Evolutionary conservation across 2,113 vertebrate genomes (phyloP).

Genomic region (Illadopsis cleaveri): DNA sequence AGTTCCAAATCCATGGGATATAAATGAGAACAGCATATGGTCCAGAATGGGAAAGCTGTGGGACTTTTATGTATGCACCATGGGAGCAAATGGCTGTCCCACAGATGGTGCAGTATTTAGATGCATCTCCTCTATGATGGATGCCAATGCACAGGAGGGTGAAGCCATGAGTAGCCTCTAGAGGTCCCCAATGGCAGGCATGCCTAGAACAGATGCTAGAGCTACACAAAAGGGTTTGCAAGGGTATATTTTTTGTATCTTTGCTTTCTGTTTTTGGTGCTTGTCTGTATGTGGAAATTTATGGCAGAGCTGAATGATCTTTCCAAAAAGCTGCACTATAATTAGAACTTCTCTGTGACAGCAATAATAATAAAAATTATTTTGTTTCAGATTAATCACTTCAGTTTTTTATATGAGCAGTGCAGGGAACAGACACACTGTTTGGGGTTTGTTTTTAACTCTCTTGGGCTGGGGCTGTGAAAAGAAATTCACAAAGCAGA

Average conservation of each 20-base stretch:
- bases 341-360: background rate
- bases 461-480: background rate
- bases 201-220: background rate
- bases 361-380: background rate
- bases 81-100: slow-evolving; percentile 62
- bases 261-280: background rate
- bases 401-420: background rate
- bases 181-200: slow-evolving; percentile 26
- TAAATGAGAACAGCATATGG: slow-evolving; percentile 64
- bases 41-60: slow-evolving; percentile 54
- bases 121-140: background rate
- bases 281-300: background rate
- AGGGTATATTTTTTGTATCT: background rate
- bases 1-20: slow-evolving; percentile 55
- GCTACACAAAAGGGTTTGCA: slow-evolving; percentile 7
- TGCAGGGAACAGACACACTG: background rate
- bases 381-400: background rate
- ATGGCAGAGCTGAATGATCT: background rate
- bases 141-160: slow-evolving; percentile 14
- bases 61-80: slow-evolving; percentile 51
- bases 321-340: background rate
- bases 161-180: slow-evolving; percentile 25
- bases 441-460: background rate
- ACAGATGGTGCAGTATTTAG: slow-evolving; percentile 44
- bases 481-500: background rate